A percentile compares a stretch with the other conserved stretches of the same genome.
These are phyloP conservation scores for Ciona savignyi DNA, from an alignment of 23 tunicate species.

Conservation along the genomic window DNA sequence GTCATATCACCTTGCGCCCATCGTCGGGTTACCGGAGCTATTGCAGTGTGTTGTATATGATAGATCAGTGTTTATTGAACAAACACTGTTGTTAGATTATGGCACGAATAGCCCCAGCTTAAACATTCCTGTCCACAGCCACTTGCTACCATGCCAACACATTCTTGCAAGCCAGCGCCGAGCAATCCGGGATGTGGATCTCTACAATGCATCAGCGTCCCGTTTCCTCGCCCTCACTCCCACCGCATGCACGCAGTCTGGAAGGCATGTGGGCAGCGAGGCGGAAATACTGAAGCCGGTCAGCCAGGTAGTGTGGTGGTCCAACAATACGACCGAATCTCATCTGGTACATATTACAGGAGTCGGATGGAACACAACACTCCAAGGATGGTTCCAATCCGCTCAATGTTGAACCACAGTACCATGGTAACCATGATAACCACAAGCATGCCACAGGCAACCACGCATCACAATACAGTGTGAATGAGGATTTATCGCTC, in stretches of 20 bases:
- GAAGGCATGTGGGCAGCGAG: background rate
- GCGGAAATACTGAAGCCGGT: background rate
- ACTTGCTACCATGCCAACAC: constrained; percentile 87
- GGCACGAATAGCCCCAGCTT: too few relatives aligned
- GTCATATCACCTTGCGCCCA: too few relatives aligned
- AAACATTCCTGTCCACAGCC: constrained; percentile 29
- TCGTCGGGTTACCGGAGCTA: too few relatives aligned
- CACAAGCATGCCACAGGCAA: background rate
- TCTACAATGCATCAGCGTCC: constrained; percentile 78
- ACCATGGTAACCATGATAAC: background rate
- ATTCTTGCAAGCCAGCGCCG: constrained; percentile 84
- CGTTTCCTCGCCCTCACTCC: constrained; percentile 69
- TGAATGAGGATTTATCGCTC: constrained; percentile 71
- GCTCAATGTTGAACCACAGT: background rate
- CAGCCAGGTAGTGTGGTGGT: too few relatives aligned
- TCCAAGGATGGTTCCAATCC: background rate
- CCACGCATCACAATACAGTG: constrained; percentile 36
- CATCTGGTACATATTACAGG: too few relatives aligned
- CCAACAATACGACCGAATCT: too few relatives aligned
- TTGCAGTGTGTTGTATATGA: too few relatives aligned
- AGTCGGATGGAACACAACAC: too few relatives aligned
- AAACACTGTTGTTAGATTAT: too few relatives aligned
- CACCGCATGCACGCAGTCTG: constrained; percentile 4
- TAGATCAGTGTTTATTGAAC: background rate
- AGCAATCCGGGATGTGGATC: constrained; percentile 77